phyloP scores from a whole-genome alignment of 2,888 invertebrate genomes.

The Ectemnius lituratus region DNA sequence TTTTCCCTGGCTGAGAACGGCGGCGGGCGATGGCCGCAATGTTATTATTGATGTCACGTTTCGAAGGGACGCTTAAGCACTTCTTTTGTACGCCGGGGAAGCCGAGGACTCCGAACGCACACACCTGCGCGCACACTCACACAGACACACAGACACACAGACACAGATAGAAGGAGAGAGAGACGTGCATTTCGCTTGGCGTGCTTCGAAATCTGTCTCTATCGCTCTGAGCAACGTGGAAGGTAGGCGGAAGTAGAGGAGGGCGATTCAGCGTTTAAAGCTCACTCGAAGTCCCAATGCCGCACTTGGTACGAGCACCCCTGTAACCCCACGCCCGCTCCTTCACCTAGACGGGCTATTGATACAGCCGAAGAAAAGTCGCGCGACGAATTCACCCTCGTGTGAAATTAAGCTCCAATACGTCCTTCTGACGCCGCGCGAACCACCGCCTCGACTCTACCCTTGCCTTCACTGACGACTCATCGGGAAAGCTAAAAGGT shows the following conservation, averaged over 20 bases:
- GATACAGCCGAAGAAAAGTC: slow-evolving; percentile 14
- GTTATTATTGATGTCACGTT: too few species aligned
- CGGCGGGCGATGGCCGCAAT: too few species aligned
- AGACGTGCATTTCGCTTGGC: too few species aligned
- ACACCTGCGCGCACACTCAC: neutral
- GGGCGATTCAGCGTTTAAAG: slow-evolving; percentile 24
- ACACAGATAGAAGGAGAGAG: too few species aligned
- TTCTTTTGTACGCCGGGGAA: too few species aligned
- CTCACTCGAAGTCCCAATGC: slow-evolving; percentile 24
- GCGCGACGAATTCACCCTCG: slow-evolving; percentile 34
- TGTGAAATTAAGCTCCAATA: slow-evolving; percentile 50
- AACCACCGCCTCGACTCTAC: slow-evolving; percentile 6
- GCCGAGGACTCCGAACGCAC: slow-evolving; percentile 1
- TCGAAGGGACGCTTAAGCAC: too few species aligned
- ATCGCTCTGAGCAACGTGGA: neutral
- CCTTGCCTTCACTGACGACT: slow-evolving; percentile 20
- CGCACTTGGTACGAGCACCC: slow-evolving; percentile 20
- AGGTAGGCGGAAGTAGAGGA: slow-evolving; percentile 3
- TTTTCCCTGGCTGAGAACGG: too few species aligned
- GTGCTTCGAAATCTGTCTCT: too few species aligned
- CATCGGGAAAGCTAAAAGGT: slow-evolving; percentile 15
- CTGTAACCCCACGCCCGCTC: slow-evolving; percentile 1
- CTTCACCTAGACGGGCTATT: slow-evolving; percentile 7
- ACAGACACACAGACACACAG: neutral
- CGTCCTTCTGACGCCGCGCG: slow-evolving; percentile 31